A percentile compares a stretch with the other conserved stretches of the same genome.
These are phyloP conservation scores for Eucriotettix oculatus DNA, from an alignment of 2,888 invertebrate genomes.

Conservation along the genomic window DNA sequence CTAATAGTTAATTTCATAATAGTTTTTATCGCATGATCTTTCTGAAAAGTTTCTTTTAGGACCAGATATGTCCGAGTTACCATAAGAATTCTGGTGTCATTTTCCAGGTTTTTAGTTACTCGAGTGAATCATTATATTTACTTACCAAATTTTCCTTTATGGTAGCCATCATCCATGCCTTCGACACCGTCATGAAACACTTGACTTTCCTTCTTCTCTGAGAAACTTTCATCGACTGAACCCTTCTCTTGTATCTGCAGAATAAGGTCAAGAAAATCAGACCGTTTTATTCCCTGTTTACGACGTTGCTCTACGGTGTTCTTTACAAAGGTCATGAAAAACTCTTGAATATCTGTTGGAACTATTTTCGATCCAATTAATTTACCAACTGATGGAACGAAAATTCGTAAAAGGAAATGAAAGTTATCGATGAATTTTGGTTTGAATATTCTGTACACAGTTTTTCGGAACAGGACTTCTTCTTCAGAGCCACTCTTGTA, in stretches of 20 bases:
- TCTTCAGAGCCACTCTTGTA: neutral
- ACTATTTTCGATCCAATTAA: neutral
- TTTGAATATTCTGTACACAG: neutral
- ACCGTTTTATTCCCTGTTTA: neutral
- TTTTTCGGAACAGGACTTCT: neutral
- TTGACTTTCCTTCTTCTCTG: neutral
- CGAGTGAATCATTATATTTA: neutral
- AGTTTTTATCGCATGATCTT: too few relatives aligned
- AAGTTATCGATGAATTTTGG: neutral
- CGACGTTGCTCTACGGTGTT: neutral
- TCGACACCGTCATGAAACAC: too few relatives aligned
- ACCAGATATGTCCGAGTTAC: too few relatives aligned
- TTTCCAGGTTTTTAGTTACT: too few relatives aligned
- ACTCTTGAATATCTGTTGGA: neutral
- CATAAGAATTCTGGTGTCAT: too few relatives aligned
- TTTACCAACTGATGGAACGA: neutral
- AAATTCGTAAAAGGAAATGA: neutral
- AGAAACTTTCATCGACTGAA: neutral
- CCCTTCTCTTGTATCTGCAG: neutral
- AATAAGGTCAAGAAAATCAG: neutral
- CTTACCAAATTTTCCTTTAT: neutral
- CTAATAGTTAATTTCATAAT: too few relatives aligned
- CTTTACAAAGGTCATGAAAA: neutral
- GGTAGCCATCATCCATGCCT: neutral
- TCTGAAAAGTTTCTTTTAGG: too few relatives aligned